A percentile compares a stretch with the other conserved stretches of the same genome.
Evolutionary conservation across 2,113 vertebrate genomes (phyloP).

Genomic region (Sterrhoptilus dennistouni): DNA sequence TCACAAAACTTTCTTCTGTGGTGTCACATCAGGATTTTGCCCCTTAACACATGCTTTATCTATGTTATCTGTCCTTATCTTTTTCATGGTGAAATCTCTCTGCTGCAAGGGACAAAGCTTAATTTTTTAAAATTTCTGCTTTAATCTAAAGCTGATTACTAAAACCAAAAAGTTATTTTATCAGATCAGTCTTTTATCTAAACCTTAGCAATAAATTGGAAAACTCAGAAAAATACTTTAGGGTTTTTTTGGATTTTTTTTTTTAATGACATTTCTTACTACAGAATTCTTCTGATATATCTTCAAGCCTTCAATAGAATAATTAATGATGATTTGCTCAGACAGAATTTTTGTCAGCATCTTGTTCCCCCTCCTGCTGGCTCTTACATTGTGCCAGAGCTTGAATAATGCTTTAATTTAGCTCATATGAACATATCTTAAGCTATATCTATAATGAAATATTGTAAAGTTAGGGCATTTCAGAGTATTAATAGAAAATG

Average conservation of each 20-base stretch:
- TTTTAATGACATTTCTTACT: background rate
- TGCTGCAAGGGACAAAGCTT: background rate
- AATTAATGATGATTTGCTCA: background rate
- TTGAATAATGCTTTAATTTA: conserved; percentile 46
- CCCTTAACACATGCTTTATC: background rate
- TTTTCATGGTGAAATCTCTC: background rate
- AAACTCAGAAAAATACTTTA: background rate
- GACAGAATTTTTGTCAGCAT: conserved; percentile 1
- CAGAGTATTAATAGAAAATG: conserved; percentile 6
- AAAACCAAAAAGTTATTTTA: background rate
- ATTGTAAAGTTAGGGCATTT: background rate
- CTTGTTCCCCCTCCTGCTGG: background rate
- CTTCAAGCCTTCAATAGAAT: background rate
- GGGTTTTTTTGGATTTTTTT: background rate
- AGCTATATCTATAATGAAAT: conserved; percentile 25
- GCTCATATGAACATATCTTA: background rate
- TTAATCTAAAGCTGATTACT: background rate
- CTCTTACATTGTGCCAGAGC: background rate
- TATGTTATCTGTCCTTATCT: background rate
- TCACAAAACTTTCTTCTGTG: background rate
- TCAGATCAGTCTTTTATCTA: background rate
- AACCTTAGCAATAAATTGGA: background rate
- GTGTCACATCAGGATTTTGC: background rate
- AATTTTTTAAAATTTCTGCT: background rate
- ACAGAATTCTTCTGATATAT: background rate